These are phyloP conservation scores for Albula goreensis DNA, from an alignment of 2,113 vertebrate genomes.

Conservation along the genomic window DNA sequence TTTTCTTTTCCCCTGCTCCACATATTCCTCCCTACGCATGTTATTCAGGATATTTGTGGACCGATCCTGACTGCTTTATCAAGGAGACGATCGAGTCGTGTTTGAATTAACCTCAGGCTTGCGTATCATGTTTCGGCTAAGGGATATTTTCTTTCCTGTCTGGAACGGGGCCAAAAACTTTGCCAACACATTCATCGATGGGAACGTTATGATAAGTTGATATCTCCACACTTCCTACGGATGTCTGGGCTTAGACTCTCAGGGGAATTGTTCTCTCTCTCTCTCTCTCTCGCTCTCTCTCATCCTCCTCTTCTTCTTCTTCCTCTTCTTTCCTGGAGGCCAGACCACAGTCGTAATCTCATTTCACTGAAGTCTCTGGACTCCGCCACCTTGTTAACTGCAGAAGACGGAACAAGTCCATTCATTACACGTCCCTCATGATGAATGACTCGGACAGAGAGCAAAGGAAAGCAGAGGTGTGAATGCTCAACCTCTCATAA, in stretches of 20 bases:
- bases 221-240: neutral
- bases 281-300: neutral
- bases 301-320: slow-evolving; percentile 55
- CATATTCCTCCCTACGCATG: neutral
- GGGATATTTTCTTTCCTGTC: neutral
- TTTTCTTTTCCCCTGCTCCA: neutral
- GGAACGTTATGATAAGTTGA: neutral
- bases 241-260: neutral
- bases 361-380: slow-evolving; percentile 74
- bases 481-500: slow-evolving; percentile 80
- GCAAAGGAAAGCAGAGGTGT: slow-evolving; percentile 78
- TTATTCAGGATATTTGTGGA: neutral
- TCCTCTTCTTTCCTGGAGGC: slow-evolving; percentile 22
- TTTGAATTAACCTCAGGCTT: slow-evolving; percentile 2
- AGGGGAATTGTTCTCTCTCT: slow-evolving; percentile 29
- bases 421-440: slow-evolving; percentile 74
- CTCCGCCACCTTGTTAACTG: slow-evolving; percentile 74
- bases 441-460: slow-evolving; percentile 77
- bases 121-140: neutral
- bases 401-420: slow-evolving; percentile 72
- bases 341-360: slow-evolving; percentile 76
- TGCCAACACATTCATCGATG: neutral
- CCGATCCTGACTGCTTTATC: neutral
- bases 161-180: neutral
- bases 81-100: neutral